Evolutionary conservation across 2,888 invertebrate species (phyloP).

Genomic region (Phyllotreta striolata): DNA sequence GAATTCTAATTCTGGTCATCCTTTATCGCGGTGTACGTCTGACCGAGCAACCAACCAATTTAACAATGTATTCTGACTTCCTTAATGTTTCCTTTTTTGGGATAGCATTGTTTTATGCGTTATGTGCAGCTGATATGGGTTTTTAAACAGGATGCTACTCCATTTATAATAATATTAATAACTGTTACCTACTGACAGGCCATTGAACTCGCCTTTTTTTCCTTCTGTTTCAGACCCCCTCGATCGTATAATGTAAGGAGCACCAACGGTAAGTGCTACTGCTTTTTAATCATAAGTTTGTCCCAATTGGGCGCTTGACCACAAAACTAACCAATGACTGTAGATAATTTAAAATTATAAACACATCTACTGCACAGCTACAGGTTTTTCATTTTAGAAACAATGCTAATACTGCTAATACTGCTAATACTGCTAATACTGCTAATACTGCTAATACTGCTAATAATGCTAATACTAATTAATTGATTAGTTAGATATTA

Average conservation of each 20-base stretch:
- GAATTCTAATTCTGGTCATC: conserved; percentile 28
- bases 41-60: conserved; percentile 31
- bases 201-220: conserved; percentile 33
- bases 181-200: conserved; percentile 33
- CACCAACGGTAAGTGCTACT: conserved; percentile 34
- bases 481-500: too few relatives aligned
- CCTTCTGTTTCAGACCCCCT: conserved; percentile 37
- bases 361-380: not conserved
- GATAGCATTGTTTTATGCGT: conserved; percentile 36
- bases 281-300: not conserved
- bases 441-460: too few relatives aligned
- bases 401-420: too few relatives aligned
- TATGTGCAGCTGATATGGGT: conserved; percentile 15
- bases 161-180: conserved; percentile 37
- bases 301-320: not conserved
- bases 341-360: not conserved
- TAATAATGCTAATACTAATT: too few relatives aligned
- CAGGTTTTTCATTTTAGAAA: too few relatives aligned
- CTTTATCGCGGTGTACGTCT: conserved; percentile 4
- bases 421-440: too few relatives aligned
- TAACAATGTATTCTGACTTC: conserved; percentile 37
- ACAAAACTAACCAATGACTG: not conserved
- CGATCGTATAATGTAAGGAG: conserved; percentile 36
- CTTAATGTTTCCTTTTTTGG: conserved; percentile 40
- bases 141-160: conserved; percentile 39